Base-by-base conservation (phyloP, 2,797 vertebrate genomes). In the Gambelia wislizenii region DNA sequence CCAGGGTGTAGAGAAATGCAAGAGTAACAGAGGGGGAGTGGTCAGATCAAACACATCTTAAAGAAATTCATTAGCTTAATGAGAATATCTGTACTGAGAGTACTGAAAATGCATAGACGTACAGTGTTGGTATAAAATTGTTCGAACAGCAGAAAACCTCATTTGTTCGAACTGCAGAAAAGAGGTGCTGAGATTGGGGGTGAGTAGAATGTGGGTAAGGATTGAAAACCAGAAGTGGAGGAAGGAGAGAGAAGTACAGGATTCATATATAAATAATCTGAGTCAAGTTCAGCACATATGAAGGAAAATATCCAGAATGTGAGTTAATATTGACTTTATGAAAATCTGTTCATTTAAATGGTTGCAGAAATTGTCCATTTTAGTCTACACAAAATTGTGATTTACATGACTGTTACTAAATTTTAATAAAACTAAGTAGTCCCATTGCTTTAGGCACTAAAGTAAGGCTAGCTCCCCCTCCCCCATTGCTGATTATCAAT, bases 301-400 rank as follows among this genome's bases (percentile, higher is more conserved):
- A 67, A 20, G 4, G 64, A 10, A 67, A 67, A 67, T 67, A 67
- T 67, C 10, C 64, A 33, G 47, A 42, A 52, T 39, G 7, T 85
- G 52, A 76, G 18, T 30, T 47, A 61, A 74, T 84, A 72, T 13
- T 27, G 36, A 44, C 75, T 85, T 56, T 14, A 69, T 69, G 6
- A 79, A n/a, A 25, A 69, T 52, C 33, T 30, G 22, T 52, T 87
- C 33, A 83, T 83, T 91, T 87, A 87, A 77, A 18, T 72, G 1
- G 2, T 86, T 94, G 86, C 61, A 90, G 91, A 83, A 90, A 84
- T 85, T 56, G 56, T 89, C 89, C 33, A 79, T 49, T 52, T 70
- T 54, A 18, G 33, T 36, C 83, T 36, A 33, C 44, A n/a, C 25
- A 2, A 61, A 61, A 42, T 42, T 16, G 8, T 49, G 33, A 67